Evolutionary conservation across 2,113 vertebrate species (phyloP).

Genomic region (Scalopus aquaticus): DNA sequence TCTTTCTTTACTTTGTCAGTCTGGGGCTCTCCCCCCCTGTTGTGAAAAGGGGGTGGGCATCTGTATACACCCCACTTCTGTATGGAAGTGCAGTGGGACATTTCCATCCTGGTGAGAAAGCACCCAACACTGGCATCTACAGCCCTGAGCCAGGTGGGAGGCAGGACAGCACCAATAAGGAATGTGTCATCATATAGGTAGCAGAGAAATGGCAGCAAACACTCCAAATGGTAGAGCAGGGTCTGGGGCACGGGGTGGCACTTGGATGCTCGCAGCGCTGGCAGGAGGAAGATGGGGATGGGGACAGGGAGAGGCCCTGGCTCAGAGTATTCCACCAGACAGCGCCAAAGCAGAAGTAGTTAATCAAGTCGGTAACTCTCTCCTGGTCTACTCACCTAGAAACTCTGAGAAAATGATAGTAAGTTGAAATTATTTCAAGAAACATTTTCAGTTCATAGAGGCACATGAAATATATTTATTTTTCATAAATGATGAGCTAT

Average conservation of each 20-base stretch:
- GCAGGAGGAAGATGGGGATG: not conserved
- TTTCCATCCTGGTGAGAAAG: not conserved
- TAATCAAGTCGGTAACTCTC: not conserved
- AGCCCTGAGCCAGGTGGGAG: not conserved
- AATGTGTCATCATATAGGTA: not conserved
- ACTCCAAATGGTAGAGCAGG: not conserved
- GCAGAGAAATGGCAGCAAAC: not conserved
- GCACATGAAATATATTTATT: not conserved
- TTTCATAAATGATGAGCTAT: not conserved
- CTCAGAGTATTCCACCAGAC: not conserved
- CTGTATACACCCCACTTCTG: not conserved
- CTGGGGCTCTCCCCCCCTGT: not conserved
- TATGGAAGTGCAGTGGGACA: not conserved
- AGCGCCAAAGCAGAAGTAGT: not conserved
- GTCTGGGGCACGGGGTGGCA: not conserved
- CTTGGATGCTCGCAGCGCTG: not conserved
- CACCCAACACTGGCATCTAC: not conserved
- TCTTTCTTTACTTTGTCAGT: not conserved
- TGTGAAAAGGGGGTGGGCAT: not conserved
- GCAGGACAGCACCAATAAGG: not conserved
- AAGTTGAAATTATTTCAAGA: conserved; percentile 16
- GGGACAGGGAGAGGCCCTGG: not conserved
- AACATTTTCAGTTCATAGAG: not conserved
- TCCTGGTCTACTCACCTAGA: not conserved
- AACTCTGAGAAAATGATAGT: not conserved